Evolutionary conservation across 1,140 invertebrate genomes (phyloP).

Genomic region (Nylanderia fulva): DNA sequence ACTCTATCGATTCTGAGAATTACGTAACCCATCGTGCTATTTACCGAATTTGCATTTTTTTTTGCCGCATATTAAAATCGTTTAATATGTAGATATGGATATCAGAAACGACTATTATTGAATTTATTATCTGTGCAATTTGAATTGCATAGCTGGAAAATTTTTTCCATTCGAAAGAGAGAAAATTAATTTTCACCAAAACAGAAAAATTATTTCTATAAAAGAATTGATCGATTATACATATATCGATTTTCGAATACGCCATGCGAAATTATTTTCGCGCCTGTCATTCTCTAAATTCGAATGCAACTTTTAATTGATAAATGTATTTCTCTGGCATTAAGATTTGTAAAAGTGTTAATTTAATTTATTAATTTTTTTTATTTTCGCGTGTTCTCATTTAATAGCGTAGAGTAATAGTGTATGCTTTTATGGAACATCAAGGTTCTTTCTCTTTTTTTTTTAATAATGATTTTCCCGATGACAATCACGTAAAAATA

Average conservation of each 20-base stretch:
- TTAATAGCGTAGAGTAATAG: background rate
- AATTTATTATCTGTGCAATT: background rate
- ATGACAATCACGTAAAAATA: too few species aligned
- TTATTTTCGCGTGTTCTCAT: background rate
- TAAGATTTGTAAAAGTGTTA: background rate
- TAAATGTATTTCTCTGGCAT: background rate
- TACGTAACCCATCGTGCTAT: background rate
- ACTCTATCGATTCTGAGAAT: constrained; percentile 40
- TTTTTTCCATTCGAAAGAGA: background rate
- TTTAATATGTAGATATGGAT: background rate
- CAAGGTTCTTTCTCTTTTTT: background rate
- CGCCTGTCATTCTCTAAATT: background rate
- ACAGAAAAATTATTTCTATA: background rate
- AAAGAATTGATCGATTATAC: background rate
- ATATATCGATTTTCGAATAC: background rate
- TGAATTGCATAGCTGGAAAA: background rate
- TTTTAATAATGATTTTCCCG: too few species aligned
- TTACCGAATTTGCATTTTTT: constrained; percentile 28
- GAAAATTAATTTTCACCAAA: background rate
- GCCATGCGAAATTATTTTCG: too few species aligned
- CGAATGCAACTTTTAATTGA: background rate
- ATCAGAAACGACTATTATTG: too few species aligned
- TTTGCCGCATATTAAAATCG: background rate
- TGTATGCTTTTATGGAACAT: background rate
- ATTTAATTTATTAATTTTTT: background rate